Evolutionary conservation across 2,797 vertebrate species (phyloP).

Genomic region (Lagorchestes hirsutus): DNA sequence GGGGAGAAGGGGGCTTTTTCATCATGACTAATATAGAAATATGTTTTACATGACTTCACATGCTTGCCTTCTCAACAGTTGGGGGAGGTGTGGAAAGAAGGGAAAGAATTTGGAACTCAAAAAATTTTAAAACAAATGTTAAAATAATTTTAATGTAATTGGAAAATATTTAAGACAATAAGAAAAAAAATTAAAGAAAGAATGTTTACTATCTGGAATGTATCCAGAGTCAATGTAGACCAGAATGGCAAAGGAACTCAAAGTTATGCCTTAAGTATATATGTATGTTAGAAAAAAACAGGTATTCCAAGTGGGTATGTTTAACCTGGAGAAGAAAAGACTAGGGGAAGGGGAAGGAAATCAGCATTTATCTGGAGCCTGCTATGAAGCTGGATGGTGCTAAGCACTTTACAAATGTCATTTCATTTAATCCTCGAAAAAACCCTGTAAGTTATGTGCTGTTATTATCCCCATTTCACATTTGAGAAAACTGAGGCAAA

Average conservation of each 20-base stretch:
- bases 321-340: not conserved
- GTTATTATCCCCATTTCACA: not conserved
- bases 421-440: not conserved
- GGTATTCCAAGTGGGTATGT: not conserved
- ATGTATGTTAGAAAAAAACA: not conserved
- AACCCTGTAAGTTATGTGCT: not conserved
- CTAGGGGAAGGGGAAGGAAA: not conserved
- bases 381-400: not conserved
- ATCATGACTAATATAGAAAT: not conserved
- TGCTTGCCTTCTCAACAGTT: not conserved
- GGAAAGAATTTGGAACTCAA: not conserved
- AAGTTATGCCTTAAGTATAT: not conserved
- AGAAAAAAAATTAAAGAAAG: not conserved
- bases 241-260: not conserved
- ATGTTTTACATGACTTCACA: not conserved
- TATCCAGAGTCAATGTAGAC: not conserved
- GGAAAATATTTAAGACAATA: not conserved
- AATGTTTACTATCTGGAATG: not conserved
- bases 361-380: not conserved
- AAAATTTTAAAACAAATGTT: not conserved
- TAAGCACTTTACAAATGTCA: not conserved
- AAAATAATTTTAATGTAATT: not conserved
- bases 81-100: not conserved
- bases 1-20: not conserved
- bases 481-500: not conserved